Conservation (phyloP, 2,888 invertebrate genomes). For the Cetonia aurata region DNA sequence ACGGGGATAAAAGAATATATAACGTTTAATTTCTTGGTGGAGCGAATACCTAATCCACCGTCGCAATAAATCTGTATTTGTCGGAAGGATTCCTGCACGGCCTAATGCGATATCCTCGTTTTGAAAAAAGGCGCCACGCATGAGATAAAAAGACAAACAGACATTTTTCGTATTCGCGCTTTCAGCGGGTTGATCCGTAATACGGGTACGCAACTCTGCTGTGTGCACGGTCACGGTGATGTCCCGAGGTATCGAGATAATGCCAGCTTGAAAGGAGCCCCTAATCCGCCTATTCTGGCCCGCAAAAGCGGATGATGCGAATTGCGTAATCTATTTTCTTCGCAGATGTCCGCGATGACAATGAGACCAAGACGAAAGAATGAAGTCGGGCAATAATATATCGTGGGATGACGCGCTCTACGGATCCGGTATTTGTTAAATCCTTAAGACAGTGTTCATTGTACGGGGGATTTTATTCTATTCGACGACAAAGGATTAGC, state of each 20-base stretch:
- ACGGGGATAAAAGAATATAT: slow-evolving; percentile 11
- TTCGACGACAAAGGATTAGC: slow-evolving; percentile 27
- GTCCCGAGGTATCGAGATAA: slow-evolving; percentile 46
- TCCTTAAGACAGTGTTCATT: slow-evolving; percentile 29
- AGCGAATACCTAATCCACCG: slow-evolving; percentile 24
- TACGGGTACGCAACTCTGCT: neutral
- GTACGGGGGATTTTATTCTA: slow-evolving; percentile 29
- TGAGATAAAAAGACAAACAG: slow-evolving; percentile 46
- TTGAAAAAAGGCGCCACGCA: slow-evolving; percentile 46
- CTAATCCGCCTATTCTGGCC: slow-evolving; percentile 48
- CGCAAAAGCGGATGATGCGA: slow-evolving; percentile 47
- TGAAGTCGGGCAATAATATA: slow-evolving; percentile 21
- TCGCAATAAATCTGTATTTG: slow-evolving; percentile 38
- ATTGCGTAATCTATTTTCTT: slow-evolving; percentile 38
- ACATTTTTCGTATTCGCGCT: slow-evolving; percentile 29
- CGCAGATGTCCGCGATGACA: slow-evolving; percentile 21
- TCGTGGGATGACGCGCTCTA: slow-evolving; percentile 36
- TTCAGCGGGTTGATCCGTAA: neutral
- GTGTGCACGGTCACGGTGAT: slow-evolving; percentile 39
- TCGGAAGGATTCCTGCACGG: slow-evolving; percentile 28
- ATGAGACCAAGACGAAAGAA: slow-evolving; percentile 14
- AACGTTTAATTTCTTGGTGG: slow-evolving; percentile 25
- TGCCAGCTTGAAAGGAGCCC: slow-evolving; percentile 43
- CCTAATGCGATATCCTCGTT: slow-evolving; percentile 24
- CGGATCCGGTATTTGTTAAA: slow-evolving; percentile 19